A percentile compares a stretch with the other conserved stretches of the same genome.
Conservation (phyloP, 1,140 invertebrate species). For the Tribolium castaneum region DNA sequence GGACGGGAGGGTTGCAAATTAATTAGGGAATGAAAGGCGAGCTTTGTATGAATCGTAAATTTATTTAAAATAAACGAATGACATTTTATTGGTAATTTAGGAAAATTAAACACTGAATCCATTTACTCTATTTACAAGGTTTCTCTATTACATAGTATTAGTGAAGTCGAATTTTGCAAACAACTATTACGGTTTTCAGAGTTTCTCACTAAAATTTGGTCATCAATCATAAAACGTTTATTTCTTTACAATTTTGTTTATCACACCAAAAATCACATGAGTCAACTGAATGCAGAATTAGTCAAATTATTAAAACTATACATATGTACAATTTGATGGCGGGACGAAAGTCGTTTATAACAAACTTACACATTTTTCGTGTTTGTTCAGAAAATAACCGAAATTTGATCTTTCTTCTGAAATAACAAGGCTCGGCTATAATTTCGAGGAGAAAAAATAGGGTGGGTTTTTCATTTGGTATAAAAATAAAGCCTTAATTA, state of each 20-base stretch:
- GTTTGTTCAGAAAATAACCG: constrained; percentile 11
- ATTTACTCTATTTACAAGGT: constrained; percentile 35
- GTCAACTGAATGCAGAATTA: constrained; percentile 1
- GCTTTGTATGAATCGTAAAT: constrained; percentile 16
- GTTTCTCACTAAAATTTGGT: constrained; percentile 36
- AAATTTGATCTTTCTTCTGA: not conserved
- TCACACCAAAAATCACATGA: constrained; percentile 30
- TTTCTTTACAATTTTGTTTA: constrained; percentile 26
- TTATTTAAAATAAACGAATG: constrained; percentile 32
- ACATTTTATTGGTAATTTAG: constrained; percentile 26
- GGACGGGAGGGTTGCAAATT: not conserved
- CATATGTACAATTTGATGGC: constrained; percentile 33
- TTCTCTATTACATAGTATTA: constrained; percentile 28
- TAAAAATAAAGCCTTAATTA: not conserved
- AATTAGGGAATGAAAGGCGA: not conserved
- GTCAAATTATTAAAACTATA: constrained; percentile 22
- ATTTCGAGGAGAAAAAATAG: not conserved
- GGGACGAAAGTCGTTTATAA: not conserved
- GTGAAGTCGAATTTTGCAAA: constrained; percentile 25
- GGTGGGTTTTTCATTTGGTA: not conserved
- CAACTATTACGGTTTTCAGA: constrained; percentile 15
- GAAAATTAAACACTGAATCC: constrained; percentile 38
- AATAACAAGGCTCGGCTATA: not conserved
- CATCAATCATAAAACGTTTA: constrained; percentile 25
- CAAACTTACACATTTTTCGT: not conserved